Evolutionary conservation across 1,140 invertebrate species (phyloP), one percentile per base, ranked within the genome.

Genomic region (Lepidostoma basale): DNA sequence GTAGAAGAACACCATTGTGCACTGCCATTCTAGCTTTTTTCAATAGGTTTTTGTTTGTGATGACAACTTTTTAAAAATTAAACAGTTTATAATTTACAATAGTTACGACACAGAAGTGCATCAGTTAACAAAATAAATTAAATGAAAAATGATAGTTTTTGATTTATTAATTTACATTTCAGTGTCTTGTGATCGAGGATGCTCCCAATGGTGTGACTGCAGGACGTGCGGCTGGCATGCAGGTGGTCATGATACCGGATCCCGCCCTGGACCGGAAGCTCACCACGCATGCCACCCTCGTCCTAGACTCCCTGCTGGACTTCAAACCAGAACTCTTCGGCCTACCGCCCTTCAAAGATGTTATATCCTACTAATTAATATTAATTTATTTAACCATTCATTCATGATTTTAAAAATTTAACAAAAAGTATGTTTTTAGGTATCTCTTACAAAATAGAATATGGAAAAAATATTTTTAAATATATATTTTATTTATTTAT

Each of bases 131-230:
- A n/a, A n/a, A n/a, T n/a, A n/a, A n/a, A n/a, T n/a, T n/a, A n/a
- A n/a, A n/a, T n/a, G n/a, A n/a, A n/a, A n/a, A n/a, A n/a, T n/a
- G n/a, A n/a, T n/a, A n/a, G n/a, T n/a, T n/a, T n/a, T n/a, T n/a
- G n/a, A n/a, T n/a, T n/a, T n/a, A n/a, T n/a, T n/a, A n/a, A n/a
- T n/a, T n/a, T n/a, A n/a, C n/a, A n/a, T 83, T 85, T 56, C 78
- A 94, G 87, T 94, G 94, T 76, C 78, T 98, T 45, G 95, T 97
- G 0, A 95, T 98, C 80, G 96, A 98, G 83, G 95, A 97, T 84
- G 90, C 95, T 1, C 88, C 91, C 0, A 94, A 95, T 83, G 96
- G 96, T 10, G 92, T 95, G 3, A 78, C 85, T 74, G 92, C 92
- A n/a, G 94, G 88, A 0, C 72, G 85, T 22, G 86, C 85, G 56